These are phyloP conservation scores for Rhopalosiphum nymphaeae DNA, from an alignment of 2,888 invertebrate genomes.

Conservation along the genomic window DNA sequence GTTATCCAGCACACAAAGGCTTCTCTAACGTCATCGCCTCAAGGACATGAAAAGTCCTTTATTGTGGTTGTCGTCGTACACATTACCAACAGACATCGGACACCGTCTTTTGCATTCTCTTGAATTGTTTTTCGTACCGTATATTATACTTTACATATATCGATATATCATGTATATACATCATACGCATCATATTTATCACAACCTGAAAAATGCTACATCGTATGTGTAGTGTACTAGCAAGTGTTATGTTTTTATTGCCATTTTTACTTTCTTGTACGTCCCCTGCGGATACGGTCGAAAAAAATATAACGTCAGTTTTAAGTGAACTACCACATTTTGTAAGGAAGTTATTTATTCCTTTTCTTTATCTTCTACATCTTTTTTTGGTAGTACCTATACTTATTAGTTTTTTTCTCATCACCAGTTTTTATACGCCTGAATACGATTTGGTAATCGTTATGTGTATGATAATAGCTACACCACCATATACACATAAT, in stretches of 20 bases:
- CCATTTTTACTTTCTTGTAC: background rate
- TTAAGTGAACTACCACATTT: background rate
- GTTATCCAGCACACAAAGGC: background rate
- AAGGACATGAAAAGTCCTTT: conserved; percentile 4
- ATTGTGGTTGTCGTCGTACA: background rate
- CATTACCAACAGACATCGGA: background rate
- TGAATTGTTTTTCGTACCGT: background rate
- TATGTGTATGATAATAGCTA: background rate
- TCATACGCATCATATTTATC: background rate
- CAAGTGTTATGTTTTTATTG: background rate
- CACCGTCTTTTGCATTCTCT: background rate
- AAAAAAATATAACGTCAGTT: background rate
- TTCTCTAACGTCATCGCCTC: conserved; percentile 2
- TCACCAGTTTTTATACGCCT: background rate
- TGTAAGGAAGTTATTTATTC: background rate
- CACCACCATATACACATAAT: too few relatives aligned
- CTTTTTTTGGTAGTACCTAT: background rate
- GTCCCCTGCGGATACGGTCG: background rate
- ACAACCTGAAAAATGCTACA: background rate
- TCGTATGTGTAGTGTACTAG: background rate
- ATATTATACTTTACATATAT: background rate
- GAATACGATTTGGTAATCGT: background rate
- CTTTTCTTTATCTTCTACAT: background rate
- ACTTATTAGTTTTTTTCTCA: background rate
- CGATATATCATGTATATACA: too few relatives aligned